Evolutionary conservation across 2,113 vertebrate genomes (phyloP), one percentile per base, ranked within the genome.

Genomic region (Ellobius talpinus): DNA sequence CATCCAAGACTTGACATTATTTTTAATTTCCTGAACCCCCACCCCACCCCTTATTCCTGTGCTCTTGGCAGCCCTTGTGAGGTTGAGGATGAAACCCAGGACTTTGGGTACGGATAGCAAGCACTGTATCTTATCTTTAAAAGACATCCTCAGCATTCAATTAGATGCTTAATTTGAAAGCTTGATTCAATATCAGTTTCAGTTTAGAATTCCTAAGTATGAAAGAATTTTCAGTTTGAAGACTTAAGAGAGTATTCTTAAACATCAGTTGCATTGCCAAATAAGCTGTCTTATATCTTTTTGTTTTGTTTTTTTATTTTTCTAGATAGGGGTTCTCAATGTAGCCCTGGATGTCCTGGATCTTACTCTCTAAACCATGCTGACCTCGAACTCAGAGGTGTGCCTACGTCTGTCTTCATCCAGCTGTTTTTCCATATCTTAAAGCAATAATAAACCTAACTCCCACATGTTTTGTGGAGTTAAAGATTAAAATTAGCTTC

Each of bases 401-500:
- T 14, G 1, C 68, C 14, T 81, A 5, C 33, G 33, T 81, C 19
- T 81, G 78, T 52, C 50, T n/a, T 36, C 19, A 24, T 55, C 17
- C 33, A n/a, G 33, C 50, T 55, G 50, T n/a, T 81, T 12, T n/a
- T 19, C n/a, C 33, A 58, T 79, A 42, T 36, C 55, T 89, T 94
- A 79, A 47, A 93, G 50, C 39, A 89, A 50, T 16, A 61, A 33
- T 84, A 81, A 86, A 85, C 39, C 45, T 73, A 87, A 74, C 1
- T 23, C 36, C 78, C 8, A 14, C 2, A 3, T 50, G 78, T 87
- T 81, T 52, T 94, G 7, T 72, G 61, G 63, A 45, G 55, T 70
- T 52, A 58, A 73, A 42, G 90, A 82, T 91, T 94, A 65, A 58
- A 95, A 87, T 81, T 65, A 74, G 8, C 78, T 87, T 94, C 33